Percentiles rank a stretch among this genome's conserved stretches.
phyloP scores from a whole-genome alignment of 2,113 vertebrate genomes.

The Callionymus lyra region DNA sequence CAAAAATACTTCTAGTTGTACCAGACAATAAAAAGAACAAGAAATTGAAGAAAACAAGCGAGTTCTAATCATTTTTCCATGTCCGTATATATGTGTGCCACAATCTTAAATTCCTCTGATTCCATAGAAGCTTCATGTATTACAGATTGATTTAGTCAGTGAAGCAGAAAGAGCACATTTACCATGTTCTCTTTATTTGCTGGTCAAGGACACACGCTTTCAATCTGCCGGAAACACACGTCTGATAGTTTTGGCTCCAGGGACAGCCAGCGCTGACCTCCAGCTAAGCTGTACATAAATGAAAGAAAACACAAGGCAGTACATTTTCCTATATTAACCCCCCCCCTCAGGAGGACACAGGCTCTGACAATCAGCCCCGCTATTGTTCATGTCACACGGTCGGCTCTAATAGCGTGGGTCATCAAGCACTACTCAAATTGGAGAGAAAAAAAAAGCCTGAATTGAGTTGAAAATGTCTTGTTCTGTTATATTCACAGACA shows the following conservation, averaged over 20 bases:
- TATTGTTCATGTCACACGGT: conserved; percentile 33
- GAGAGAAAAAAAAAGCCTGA: conserved; percentile 33
- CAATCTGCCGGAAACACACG: conserved; percentile 25
- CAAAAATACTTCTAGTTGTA: no score
- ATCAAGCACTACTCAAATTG: conserved; percentile 50
- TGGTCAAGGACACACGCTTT: conserved; percentile 37
- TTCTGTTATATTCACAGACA: conserved; percentile 50
- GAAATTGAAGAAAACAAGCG: no score
- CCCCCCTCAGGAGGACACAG: conserved; percentile 33
- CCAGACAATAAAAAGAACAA: no score
- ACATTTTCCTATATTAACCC: conserved; percentile 56
- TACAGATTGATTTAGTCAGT: conserved; percentile 51
- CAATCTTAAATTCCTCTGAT: no score
- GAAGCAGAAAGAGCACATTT: conserved; percentile 41
- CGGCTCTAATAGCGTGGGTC: conserved; percentile 46
- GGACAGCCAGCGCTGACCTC: conserved; percentile 39
- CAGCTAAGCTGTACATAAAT: conserved; percentile 45
- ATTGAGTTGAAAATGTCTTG: conserved; percentile 63
- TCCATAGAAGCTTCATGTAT: conserved; percentile 13
- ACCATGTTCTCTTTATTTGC: conserved; percentile 15
- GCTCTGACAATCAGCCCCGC: conserved; percentile 45
- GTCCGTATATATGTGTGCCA: no score
- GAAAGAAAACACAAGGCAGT: conserved; percentile 48
- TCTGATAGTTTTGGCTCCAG: conserved; percentile 32
- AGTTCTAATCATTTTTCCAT: no score